Conservation (phyloP, 2,797 vertebrate species). For the Rhinophrynus dorsalis region DNA sequence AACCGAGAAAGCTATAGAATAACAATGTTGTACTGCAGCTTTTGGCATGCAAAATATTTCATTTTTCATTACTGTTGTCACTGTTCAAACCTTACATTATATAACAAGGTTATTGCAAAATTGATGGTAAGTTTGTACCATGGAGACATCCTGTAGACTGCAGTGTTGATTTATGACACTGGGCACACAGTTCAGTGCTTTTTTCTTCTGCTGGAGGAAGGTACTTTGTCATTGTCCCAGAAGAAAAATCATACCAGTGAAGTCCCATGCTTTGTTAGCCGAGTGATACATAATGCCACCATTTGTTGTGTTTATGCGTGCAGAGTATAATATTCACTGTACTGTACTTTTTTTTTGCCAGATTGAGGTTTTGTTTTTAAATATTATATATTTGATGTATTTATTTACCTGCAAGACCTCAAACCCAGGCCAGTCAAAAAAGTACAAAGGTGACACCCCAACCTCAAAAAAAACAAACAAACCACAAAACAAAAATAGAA, state of each 20-base stretch:
- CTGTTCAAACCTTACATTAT: conserved; percentile 78
- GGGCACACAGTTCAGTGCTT: conserved; percentile 72
- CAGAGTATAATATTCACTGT: conserved; percentile 55
- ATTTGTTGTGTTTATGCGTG: conserved; percentile 68
- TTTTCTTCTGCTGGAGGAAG: conserved; percentile 58
- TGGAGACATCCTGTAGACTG: conserved; percentile 64
- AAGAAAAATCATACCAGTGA: conserved; percentile 60
- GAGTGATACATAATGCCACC: conserved; percentile 75
- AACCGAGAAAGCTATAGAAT: no score
- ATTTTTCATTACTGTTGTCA: conserved; percentile 88
- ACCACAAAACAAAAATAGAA: no score
- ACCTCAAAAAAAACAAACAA: no score
- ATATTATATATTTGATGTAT: conserved; percentile 26
- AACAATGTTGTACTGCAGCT: background rate
- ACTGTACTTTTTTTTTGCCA: conserved; percentile 51
- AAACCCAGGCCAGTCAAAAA: background rate
- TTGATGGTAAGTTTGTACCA: conserved; percentile 75
- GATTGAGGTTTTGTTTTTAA: conserved; percentile 48
- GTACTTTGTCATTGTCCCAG: conserved; percentile 72
- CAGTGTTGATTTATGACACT: conserved; percentile 60
- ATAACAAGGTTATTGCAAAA: conserved; percentile 77
- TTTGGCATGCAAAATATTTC: conserved; percentile 71
- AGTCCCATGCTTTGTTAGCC: conserved; percentile 61
- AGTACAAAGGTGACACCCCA: no score
- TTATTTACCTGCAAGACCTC: background rate